Conservation (phyloP, 2,888 invertebrate species). For the Alloscopus bannaensis region DNA sequence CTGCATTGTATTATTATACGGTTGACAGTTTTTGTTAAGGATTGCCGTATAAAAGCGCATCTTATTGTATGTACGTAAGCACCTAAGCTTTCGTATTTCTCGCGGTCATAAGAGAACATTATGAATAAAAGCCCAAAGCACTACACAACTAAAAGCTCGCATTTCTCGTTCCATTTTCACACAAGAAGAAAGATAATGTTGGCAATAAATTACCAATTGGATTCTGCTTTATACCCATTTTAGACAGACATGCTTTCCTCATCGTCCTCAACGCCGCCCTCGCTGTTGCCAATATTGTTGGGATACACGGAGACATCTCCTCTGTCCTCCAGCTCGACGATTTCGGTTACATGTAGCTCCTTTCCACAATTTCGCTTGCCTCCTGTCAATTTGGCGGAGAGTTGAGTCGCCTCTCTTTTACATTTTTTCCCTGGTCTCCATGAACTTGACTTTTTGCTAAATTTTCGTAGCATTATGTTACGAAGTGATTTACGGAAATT, state of each 20-base stretch:
- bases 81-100: background rate
- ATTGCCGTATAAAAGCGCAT: background rate
- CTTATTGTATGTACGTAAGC: background rate
- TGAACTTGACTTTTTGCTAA: background rate
- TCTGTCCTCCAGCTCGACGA: constrained; percentile 38
- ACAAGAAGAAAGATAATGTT: constrained; percentile 19
- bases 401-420: background rate
- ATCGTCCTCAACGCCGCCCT: constrained; percentile 5
- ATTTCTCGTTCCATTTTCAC: constrained; percentile 20
- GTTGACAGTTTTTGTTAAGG: background rate
- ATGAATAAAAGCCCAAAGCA: background rate
- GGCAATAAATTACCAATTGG: constrained; percentile 22
- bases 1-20: background rate
- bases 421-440: constrained; percentile 20
- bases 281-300: constrained; percentile 7
- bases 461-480: constrained; percentile 48
- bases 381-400: background rate
- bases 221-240: background rate
- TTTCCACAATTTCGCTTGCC: constrained; percentile 7
- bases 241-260: constrained; percentile 18
- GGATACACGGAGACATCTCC: constrained; percentile 9
- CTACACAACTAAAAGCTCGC: constrained; percentile 28
- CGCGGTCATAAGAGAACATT: background rate
- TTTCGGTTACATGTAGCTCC: constrained; percentile 39
- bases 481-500: constrained; percentile 83